Base-by-base conservation (phyloP, 2,113 vertebrate genomes). In the Xenopus laevis region DNA sequence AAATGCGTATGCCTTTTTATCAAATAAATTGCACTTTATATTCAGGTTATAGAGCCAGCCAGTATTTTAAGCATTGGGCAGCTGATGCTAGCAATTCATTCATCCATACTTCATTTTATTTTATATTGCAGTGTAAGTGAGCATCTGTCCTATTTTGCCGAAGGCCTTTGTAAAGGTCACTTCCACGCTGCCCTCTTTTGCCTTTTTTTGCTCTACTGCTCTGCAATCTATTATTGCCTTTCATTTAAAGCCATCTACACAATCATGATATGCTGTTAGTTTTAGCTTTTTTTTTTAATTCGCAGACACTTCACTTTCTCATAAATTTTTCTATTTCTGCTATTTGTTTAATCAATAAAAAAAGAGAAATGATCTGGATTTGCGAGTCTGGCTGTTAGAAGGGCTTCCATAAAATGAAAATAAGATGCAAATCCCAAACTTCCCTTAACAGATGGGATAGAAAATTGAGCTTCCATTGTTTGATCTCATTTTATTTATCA, bases 21-120 rank as follows among this genome's bases (percentile, higher is more conserved):
- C 74, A 77, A 65, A 77, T 77, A 77, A 70, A 77, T 77, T 63
- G 64, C 59, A 64, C n/a, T 77, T 77, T 70, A 63, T 47, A 57
- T 57, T 67, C 59, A 55, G 63, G 67, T 57, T 77, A 63, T 57
- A 70, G 50, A 64, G 46, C 55, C 46, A 18, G n/a, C 16, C 23
- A 11, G 27, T 15, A 57, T 64, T 27, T 46, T 44, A 63, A 27
- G 59, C 23, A 59, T 52, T 77, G 27, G 65, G 21, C 30, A 70
- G 67, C 74, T 70, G 74, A 77, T 70, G 52, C 50, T n/a, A 40
- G 66, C 66, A n/a, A 57, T 69, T 62, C 58, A 62, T 18, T 77
- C 59, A 55, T 5, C 44, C 55, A 68, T 46, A 63, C 33, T 68
- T 60, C 59, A 30, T 70, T 58, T 45, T 70, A 30, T 64, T 77